phyloP scores from a whole-genome alignment of 2,888 invertebrate genomes.

The Synanthedon andrenaeformis region DNA sequence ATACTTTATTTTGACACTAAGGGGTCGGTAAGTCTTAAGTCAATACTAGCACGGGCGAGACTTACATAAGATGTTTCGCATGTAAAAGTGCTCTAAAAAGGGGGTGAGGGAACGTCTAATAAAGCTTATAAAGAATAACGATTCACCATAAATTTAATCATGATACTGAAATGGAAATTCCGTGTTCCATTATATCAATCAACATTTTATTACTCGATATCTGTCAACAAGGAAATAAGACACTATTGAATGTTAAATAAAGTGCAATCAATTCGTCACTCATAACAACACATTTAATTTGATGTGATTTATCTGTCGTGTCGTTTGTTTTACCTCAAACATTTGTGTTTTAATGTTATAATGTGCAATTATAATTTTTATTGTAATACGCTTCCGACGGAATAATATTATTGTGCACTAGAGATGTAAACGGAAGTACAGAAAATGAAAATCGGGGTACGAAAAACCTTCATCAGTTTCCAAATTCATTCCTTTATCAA shows the following conservation, averaged over 20 bases:
- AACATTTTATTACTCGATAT: constrained; percentile 21
- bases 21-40: too few species aligned
- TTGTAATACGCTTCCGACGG: too few species aligned
- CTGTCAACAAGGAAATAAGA: constrained; percentile 9
- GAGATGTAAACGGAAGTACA: too few species aligned
- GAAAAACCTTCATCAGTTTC: too few species aligned
- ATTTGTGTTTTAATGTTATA: neutral
- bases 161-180: constrained; percentile 19
- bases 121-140: constrained; percentile 17
- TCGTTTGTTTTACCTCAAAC: neutral
- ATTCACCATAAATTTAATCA: constrained; percentile 16
- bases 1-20: too few species aligned
- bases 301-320: constrained; percentile 4
- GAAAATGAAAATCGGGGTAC: too few species aligned
- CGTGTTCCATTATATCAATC: constrained; percentile 21
- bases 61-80: neutral
- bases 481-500: too few species aligned
- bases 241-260: constrained; percentile 5
- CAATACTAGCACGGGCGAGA: too few species aligned
- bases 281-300: constrained; percentile 7
- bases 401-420: too few species aligned
- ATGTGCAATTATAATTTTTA: too few species aligned
- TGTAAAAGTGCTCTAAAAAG: neutral
- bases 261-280: constrained; percentile 17
- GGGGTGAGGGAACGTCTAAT: constrained; percentile 1